These are phyloP conservation scores for Carassius auratus DNA, from an alignment of 2,113 vertebrate species.

Conservation along the genomic window DNA sequence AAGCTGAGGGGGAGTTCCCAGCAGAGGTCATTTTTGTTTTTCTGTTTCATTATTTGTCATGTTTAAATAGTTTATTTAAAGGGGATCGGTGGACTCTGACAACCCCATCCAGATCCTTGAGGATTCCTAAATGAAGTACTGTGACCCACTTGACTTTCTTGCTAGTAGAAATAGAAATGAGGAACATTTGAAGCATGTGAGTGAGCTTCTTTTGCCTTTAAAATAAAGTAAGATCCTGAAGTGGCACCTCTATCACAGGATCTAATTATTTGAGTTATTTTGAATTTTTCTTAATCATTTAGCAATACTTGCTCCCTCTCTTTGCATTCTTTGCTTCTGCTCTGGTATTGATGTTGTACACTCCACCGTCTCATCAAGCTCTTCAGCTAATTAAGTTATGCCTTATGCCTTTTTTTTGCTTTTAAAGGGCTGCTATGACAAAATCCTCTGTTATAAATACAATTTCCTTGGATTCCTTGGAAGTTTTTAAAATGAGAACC, in stretches of 20 bases:
- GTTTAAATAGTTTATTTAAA: background rate
- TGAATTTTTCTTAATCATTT: background rate
- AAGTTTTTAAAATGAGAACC: background rate
- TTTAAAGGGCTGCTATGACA: background rate
- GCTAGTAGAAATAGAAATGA: background rate
- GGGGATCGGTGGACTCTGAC: background rate
- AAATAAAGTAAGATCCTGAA: background rate
- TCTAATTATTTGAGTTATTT: background rate
- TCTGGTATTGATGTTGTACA: background rate
- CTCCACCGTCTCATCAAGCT: background rate
- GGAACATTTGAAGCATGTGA: background rate
- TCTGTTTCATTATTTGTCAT: slow-evolving; percentile 35
- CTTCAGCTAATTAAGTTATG: background rate
- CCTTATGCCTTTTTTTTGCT: background rate
- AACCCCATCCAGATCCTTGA: background rate
- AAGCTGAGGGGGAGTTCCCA: background rate
- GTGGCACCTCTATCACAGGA: background rate
- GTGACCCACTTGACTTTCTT: background rate
- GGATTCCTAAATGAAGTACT: background rate
- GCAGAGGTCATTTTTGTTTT: slow-evolving; percentile 45
- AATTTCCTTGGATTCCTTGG: background rate
- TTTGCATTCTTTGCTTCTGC: background rate
- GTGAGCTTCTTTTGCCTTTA: background rate
- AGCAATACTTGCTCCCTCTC: background rate
- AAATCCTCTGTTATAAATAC: background rate